phyloP scores from a whole-genome alignment of 1,140 invertebrate species.

The Ericerus pela region DNA sequence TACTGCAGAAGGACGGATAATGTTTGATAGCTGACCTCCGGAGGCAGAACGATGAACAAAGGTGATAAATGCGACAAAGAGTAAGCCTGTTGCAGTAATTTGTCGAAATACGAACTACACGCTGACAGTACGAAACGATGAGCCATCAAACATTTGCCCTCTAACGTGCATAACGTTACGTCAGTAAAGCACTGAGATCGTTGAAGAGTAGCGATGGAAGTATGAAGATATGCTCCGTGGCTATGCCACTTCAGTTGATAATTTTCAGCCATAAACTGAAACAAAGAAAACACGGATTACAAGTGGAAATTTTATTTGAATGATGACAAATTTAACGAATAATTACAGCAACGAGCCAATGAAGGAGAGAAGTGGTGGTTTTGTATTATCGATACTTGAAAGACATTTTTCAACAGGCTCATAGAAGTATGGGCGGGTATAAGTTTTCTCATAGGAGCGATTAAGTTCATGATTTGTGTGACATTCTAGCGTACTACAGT shows the following conservation, averaged over 20 bases:
- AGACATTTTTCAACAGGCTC: no score
- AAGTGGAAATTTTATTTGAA: no score
- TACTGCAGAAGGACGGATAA: slow-evolving; percentile 68
- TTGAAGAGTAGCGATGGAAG: slow-evolving; percentile 58
- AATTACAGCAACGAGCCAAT: no score
- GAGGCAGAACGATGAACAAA: slow-evolving; percentile 59
- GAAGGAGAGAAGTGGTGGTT: no score
- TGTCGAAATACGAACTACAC: slow-evolving; percentile 46
- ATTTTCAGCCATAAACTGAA: slow-evolving; percentile 40
- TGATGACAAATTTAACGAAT: no score
- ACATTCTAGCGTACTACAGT: no score
- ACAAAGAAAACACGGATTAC: neutral
- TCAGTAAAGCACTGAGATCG: slow-evolving; percentile 69
- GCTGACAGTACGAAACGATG: slow-evolving; percentile 75
- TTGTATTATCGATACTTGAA: no score
- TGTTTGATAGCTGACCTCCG: slow-evolving; percentile 59
- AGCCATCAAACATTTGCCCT: slow-evolving; percentile 63
- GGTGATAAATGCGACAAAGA: slow-evolving; percentile 38
- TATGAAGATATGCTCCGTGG: slow-evolving; percentile 60
- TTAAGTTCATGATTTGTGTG: no score
- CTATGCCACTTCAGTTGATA: slow-evolving; percentile 78
- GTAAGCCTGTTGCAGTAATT: slow-evolving; percentile 35
- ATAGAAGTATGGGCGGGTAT: no score
- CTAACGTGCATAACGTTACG: slow-evolving; percentile 62
- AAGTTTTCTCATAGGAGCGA: no score